Percentiles rank a stretch among this genome's conserved stretches.
These are phyloP conservation scores for Amphipoea lucens DNA, from an alignment of 2,888 invertebrate genomes.

Conservation along the genomic window DNA sequence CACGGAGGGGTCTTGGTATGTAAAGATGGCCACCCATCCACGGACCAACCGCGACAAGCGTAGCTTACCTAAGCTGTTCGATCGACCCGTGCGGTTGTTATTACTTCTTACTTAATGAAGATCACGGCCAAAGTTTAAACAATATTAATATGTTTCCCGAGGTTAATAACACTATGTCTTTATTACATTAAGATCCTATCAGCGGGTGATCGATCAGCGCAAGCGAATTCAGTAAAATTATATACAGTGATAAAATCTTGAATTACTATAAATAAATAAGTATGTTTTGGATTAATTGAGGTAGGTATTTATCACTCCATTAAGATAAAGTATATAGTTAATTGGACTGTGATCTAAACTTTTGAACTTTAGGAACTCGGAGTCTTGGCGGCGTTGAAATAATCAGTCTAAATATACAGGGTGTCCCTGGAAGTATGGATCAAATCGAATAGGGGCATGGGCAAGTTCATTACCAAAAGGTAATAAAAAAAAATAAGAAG, in stretches of 20 bases:
- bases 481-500: no score
- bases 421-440: no score
- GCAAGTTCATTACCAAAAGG: no score
- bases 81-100: no score
- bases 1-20: no score
- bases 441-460: no score
- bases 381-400: neutral
- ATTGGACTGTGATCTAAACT: neutral
- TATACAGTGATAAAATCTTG: slow-evolving; percentile 12
- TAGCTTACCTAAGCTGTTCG: no score
- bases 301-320: neutral
- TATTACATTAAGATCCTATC: slow-evolving; percentile 24
- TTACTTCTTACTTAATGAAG: neutral
- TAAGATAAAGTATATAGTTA: neutral
- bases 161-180: slow-evolving; percentile 21
- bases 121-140: slow-evolving; percentile 10
- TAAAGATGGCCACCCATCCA: no score
- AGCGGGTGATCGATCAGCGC: slow-evolving; percentile 30
- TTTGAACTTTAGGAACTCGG: neutral
- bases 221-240: slow-evolving; percentile 3
- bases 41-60: no score
- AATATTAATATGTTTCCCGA: slow-evolving; percentile 19
- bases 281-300: neutral
- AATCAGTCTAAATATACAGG: neutral
- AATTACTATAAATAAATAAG: neutral